phyloP scores from a whole-genome alignment of 2,113 vertebrate species.

The Motacilla alba region DNA sequence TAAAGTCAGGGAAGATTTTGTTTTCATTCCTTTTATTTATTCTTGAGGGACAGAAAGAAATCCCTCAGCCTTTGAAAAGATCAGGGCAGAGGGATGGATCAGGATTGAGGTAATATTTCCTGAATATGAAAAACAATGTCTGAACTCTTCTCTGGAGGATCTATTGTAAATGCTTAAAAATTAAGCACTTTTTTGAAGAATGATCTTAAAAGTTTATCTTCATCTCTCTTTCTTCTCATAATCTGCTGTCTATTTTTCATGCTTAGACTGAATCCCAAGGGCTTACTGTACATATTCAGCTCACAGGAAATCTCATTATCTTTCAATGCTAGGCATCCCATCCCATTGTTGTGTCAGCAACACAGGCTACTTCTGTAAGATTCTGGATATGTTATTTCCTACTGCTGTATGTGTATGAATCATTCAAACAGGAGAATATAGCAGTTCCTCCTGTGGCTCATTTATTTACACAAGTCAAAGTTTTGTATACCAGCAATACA shows the following conservation, averaged over 20 bases:
- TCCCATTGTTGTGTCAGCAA: not conserved
- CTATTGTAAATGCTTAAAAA: constrained; percentile 13
- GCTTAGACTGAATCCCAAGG: not conserved
- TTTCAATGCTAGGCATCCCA: not conserved
- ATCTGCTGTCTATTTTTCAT: not conserved
- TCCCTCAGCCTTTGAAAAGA: constrained; percentile 2
- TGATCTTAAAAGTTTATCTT: constrained; percentile 28
- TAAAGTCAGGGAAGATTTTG: not conserved
- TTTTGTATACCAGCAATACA: not conserved
- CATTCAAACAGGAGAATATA: constrained; percentile 3
- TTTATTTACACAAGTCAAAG: constrained; percentile 21
- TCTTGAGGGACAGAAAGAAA: not conserved
- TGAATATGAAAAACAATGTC: not conserved
- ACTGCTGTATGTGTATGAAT: not conserved
- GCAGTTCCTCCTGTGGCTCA: not conserved
- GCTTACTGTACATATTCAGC: not conserved
- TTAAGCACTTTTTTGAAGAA: constrained; percentile 25
- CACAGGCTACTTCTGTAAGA: not conserved
- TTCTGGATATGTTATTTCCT: not conserved
- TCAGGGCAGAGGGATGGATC: not conserved
- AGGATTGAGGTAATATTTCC: not conserved
- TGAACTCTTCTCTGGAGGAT: not conserved
- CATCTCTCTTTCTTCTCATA: constrained; percentile 12
- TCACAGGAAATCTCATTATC: constrained; percentile 36
- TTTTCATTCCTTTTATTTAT: not conserved